These are phyloP conservation scores for Theonella swinhoei DNA, from an alignment of 37 sponge, comb jelly and placozoan genomes.

Conservation along the genomic window DNA sequence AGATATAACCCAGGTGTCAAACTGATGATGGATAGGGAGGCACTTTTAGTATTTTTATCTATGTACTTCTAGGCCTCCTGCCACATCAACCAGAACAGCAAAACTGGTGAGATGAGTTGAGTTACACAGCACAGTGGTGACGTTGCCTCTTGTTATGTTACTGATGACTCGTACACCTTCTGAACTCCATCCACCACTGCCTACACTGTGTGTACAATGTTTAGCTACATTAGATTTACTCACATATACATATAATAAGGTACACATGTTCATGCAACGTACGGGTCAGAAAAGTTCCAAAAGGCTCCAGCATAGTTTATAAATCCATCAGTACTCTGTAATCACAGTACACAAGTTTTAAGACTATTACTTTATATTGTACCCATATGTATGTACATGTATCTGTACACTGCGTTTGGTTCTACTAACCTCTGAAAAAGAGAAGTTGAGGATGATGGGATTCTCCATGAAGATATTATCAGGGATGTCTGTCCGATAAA, in stretches of 20 bases:
- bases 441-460: constrained; percentile 50
- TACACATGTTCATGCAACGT: no score
- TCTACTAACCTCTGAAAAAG: constrained; percentile 4
- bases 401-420: background rate
- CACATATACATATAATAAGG: no score
- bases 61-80: constrained; percentile 15
- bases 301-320: background rate
- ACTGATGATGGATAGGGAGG: no score
- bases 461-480: constrained; percentile 3
- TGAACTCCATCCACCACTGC: background rate
- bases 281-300: background rate
- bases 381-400: no score
- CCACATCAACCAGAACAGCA: constrained; percentile 57
- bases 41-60: background rate
- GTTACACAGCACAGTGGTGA: background rate
- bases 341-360: background rate
- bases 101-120: constrained; percentile 46
- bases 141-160: background rate
- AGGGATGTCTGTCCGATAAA: background rate
- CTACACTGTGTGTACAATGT: background rate
- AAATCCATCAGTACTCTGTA: background rate
- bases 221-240: no score
- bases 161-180: background rate
- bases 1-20: no score
- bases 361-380: no score